Percentiles rank a stretch among this genome's conserved stretches.
These are phyloP conservation scores for Aethes cnicana DNA, from an alignment of 2,888 invertebrate species.

Conservation along the genomic window DNA sequence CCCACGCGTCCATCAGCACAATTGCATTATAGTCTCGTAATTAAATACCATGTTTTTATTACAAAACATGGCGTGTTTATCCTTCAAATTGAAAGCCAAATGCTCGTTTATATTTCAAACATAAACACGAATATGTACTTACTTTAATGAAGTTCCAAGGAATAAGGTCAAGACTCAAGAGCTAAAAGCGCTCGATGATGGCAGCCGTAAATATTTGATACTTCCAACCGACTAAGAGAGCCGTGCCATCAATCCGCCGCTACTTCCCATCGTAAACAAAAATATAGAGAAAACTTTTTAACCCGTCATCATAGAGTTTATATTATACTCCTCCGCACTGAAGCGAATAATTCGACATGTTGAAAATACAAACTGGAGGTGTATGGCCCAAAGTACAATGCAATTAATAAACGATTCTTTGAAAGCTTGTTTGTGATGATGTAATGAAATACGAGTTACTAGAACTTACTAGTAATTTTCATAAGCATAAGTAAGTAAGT, in stretches of 20 bases:
- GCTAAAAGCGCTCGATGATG: constrained; percentile 29
- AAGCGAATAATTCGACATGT: constrained; percentile 75
- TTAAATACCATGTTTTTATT: constrained; percentile 65
- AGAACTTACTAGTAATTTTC: too few species aligned
- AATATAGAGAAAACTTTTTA: constrained; percentile 78
- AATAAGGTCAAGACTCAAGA: constrained; percentile 30
- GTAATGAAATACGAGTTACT: too few species aligned
- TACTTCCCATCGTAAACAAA: constrained; percentile 74
- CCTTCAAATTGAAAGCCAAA: constrained; percentile 22
- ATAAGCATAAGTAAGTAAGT: too few species aligned
- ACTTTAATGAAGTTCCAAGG: constrained; percentile 28
- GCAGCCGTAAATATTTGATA: constrained; percentile 34
- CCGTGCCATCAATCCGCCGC: constrained; percentile 56
- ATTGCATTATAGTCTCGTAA: constrained; percentile 66
- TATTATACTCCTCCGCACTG: constrained; percentile 43
- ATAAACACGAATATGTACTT: constrained; percentile 23
- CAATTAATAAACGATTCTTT: too few species aligned
- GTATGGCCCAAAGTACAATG: constrained; percentile 26
- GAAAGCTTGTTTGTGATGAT: too few species aligned
- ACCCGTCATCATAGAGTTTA: constrained; percentile 61
- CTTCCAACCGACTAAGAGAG: constrained; percentile 64
- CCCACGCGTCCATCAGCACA: constrained; percentile 55
- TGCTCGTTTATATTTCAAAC: constrained; percentile 22
- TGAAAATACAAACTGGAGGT: constrained; percentile 58
- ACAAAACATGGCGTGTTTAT: constrained; percentile 54